These are phyloP conservation scores for Eulemur coronatus DNA, from an alignment of 2,797 vertebrate genomes.

Conservation along the genomic window DNA sequence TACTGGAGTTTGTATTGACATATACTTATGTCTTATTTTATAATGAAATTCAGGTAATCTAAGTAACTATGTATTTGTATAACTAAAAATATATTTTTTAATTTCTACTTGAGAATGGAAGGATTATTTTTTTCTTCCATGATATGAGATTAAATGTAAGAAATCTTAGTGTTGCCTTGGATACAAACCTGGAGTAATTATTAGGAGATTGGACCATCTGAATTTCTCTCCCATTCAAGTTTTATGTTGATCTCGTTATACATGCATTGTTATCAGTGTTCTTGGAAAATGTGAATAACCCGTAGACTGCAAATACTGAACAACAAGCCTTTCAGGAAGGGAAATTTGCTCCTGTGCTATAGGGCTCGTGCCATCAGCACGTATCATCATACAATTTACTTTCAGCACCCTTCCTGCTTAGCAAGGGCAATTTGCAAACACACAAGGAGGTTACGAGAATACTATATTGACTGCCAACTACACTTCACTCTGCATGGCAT, in stretches of 20 bases:
- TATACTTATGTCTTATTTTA: neutral
- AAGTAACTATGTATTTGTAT: neutral
- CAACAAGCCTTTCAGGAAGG: neutral
- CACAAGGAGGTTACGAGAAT: neutral
- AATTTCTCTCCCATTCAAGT: slow-evolving; percentile 25
- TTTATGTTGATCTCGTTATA: neutral
- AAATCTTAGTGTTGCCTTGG: slow-evolving; percentile 15
- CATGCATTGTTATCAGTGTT: neutral
- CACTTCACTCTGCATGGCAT: rapidly evolving
- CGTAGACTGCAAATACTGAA: neutral
- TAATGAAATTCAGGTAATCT: neutral
- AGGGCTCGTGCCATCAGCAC: neutral
- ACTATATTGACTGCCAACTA: neutral
- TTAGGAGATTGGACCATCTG: neutral
- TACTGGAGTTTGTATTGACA: neutral
- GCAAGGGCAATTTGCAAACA: neutral
- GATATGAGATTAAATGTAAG: neutral
- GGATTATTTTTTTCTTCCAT: neutral
- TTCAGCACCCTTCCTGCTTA: neutral
- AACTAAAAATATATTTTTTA: neutral
- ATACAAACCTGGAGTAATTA: slow-evolving; percentile 43
- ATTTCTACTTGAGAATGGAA: neutral
- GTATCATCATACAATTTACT: neutral
- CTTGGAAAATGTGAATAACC: neutral
- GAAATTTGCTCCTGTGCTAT: neutral